Evolutionary conservation across 2,113 vertebrate genomes (phyloP), one percentile per base, ranked within the genome.

Genomic region (Vulpes ferrilata): DNA sequence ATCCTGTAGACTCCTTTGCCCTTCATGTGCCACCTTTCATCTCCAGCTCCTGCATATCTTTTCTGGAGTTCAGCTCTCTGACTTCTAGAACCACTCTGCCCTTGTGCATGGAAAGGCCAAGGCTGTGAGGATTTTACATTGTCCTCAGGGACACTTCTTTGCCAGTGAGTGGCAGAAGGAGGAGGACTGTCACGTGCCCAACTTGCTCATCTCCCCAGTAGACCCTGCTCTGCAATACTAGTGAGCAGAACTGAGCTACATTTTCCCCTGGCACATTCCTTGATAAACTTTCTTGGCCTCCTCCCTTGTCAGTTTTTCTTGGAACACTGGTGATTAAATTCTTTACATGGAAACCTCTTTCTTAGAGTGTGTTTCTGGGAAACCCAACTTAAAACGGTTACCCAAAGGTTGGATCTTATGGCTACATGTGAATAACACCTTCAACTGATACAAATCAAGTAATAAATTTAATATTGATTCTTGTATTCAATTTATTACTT

Each of bases 161-260:
- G 55, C 30, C 78, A 65, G 7, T 12, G 16, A 35, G 22, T 57
- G 20, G n/a, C 65, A 74, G 43, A 13, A 11, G 12, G 38, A 53
- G n/a, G 55, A 17, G 13, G 25, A 64, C 15, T 80, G 7, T 1
- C 32, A 23, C 17, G 51, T 79, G 32, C 62, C 43, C 19, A 71
- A 20, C 7, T 20, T 3, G 32, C 4, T 55, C 0, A 1, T 3
- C 12, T 62, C 13, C 32, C 19, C 38, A 11, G 0, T 13, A 80
- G 74, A 71, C 30, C 13, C 13, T 38, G 7, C n/a, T 71, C 23
- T 32, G 16, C 30, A 25, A 69, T 32, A n/a, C 11, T 55, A 1
- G 0, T 55, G 55, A 62, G 64, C 32, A 23, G 15, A 11, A n/a
- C 7, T 16, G 2, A 71, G 10, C 11, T 23, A 15, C 9, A 25